Base-by-base conservation (phyloP, 2,113 vertebrate genomes). In the Corythoichthys haematopterus region DNA sequence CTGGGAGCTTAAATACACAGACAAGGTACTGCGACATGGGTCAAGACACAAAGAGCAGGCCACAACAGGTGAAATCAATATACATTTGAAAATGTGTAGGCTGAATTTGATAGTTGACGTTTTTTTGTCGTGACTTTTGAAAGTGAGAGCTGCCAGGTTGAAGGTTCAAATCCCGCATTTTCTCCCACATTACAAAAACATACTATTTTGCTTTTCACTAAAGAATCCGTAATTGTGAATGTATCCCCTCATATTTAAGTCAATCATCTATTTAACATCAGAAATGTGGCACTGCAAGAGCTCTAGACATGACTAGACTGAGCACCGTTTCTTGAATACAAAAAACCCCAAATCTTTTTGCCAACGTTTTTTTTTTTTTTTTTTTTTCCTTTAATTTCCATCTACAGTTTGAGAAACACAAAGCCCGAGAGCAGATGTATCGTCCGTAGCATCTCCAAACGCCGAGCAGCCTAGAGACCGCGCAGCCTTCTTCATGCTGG, bases 401-500 rank as follows among this genome's bases (percentile, higher is more conserved):
- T 74, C 72, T 75, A 72, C 60, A 82, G 71, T 76, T 74, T 76
- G 66, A 73, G 79, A 84, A 84, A 81, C 11, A n/a, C 64, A 76
- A 75, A 86, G 74, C 84, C 87, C 88, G 81, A 88, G 83, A 88
- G 82, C 84, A 82, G 82, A 87, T 46, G 77, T 80, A 76, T 74
- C 74, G 65, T 87, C 76, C 74, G 77, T 72, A 78, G 81, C 80
- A 79, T 88, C 77, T 85, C 67, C 69, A 77, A 83, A 76, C 65
- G 35, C 83, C 75, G 84, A 84, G 86, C 80, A 83, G 88, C 85
- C 84, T 76, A 84, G 88, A 84, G 85, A 86, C 83, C 63, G 70
- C 72, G 82, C 80, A 78, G 59, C 84, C 81, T 78, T 85, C 84
- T 90, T 91, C 84, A 90, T 87, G 82, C 88, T 85, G 85, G 85